Conservation (phyloP, 2,113 vertebrate species). For the Psephotus haematonotus region DNA sequence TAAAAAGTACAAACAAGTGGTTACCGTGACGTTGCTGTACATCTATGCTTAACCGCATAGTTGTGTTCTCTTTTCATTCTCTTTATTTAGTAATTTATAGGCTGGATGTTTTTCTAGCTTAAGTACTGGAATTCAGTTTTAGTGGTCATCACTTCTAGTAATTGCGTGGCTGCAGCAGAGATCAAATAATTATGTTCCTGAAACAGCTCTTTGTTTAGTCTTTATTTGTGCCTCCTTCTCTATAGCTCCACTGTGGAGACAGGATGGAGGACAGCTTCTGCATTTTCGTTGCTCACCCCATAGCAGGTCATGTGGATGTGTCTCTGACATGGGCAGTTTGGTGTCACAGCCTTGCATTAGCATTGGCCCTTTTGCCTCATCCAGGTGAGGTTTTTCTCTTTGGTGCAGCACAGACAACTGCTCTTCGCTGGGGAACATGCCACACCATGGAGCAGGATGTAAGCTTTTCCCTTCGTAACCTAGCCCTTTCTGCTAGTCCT, state of each 20-base stretch:
- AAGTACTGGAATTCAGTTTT: constrained; percentile 11
- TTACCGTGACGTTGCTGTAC: neutral
- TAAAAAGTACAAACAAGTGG: neutral
- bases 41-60: neutral
- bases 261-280: neutral
- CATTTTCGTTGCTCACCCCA: neutral
- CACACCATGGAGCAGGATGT: neutral
- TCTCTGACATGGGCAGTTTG: neutral
- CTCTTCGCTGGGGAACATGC: neutral
- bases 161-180: neutral
- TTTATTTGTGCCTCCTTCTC: neutral
- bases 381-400: neutral
- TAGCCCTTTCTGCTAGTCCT: constrained; percentile 9
- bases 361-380: neutral
- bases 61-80: neutral
- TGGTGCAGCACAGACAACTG: neutral
- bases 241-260: neutral
- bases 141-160: neutral
- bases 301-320: fast-evolving
- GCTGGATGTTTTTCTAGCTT: neutral
- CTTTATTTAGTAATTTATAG: constrained; percentile 8
- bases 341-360: neutral
- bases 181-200: constrained; percentile 23
- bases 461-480: neutral
- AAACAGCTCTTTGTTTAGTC: neutral